Percentiles rank a stretch among this genome's conserved stretches.
phyloP scores from a whole-genome alignment of 2,797 vertebrate species.

The Vespertilio murinus region DNA sequence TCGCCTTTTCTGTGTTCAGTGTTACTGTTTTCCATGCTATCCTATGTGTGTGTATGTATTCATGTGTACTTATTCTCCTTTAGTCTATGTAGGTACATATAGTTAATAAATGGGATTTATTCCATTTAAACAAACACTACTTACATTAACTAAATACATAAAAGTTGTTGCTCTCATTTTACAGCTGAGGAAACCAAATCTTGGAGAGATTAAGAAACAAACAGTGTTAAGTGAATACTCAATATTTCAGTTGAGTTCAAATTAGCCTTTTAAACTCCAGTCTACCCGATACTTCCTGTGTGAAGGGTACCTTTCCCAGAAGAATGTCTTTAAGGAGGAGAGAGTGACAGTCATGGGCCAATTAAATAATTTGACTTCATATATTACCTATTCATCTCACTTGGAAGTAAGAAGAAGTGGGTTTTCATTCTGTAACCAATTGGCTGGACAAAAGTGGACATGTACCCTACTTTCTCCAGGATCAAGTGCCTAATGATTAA shows the following conservation, averaged over 20 bases:
- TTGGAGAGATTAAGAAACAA: not conserved
- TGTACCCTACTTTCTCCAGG: not conserved
- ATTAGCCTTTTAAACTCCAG: not conserved
- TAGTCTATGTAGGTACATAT: not conserved
- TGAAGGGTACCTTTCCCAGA: not conserved
- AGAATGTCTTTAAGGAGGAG: not conserved
- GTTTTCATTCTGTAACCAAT: not conserved
- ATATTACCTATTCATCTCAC: not conserved
- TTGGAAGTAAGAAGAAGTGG: not conserved
- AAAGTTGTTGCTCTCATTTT: not conserved
- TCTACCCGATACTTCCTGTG: not conserved
- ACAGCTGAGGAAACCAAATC: not conserved
- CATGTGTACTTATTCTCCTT: not conserved
- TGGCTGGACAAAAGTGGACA: not conserved
- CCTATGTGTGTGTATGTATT: not conserved
- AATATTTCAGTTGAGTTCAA: slow-evolving; percentile 16
- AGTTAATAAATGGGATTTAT: not conserved
- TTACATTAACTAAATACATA: not conserved
- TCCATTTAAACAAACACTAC: not conserved
- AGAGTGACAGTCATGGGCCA: not conserved
- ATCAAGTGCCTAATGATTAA: not conserved
- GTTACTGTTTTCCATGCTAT: not conserved
- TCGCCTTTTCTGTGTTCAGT: not conserved
- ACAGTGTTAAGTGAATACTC: not conserved
- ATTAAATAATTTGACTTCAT: not conserved